These are phyloP conservation scores for Axea sp. DNA, from an alignment of 2,888 invertebrate species.

Conservation along the genomic window DNA sequence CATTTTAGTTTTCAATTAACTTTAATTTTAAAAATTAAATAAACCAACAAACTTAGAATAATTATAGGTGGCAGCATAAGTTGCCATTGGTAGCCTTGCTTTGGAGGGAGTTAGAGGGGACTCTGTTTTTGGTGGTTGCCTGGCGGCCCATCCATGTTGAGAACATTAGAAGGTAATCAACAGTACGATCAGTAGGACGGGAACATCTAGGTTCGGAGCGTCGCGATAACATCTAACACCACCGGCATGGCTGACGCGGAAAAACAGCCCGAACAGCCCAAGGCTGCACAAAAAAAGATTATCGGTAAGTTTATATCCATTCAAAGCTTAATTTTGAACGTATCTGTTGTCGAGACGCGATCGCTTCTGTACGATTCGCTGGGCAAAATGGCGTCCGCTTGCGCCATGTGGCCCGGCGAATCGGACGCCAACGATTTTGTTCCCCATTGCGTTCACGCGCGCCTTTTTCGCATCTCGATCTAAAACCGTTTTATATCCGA, in stretches of 20 bases:
- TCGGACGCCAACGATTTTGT: slow-evolving; percentile 56
- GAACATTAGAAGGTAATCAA: slow-evolving; percentile 80
- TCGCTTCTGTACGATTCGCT: slow-evolving; percentile 23
- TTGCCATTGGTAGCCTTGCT: no score
- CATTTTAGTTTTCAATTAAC: no score
- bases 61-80: no score
- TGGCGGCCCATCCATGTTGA: slow-evolving; percentile 78
- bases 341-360: no score
- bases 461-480: no score
- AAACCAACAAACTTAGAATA: no score
- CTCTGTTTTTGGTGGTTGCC: slow-evolving; percentile 68
- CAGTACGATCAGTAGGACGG: slow-evolving; percentile 80
- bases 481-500: not conserved
- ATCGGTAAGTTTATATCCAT: slow-evolving; percentile 59
- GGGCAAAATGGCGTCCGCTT: slow-evolving; percentile 73
- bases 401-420: slow-evolving; percentile 73
- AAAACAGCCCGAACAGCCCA: slow-evolving; percentile 86
- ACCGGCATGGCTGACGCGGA: slow-evolving; percentile 98
- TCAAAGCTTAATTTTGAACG: no score
- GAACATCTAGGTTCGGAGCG: slow-evolving; percentile 81
- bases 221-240: slow-evolving; percentile 80
- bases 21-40: no score
- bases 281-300: slow-evolving; percentile 63
- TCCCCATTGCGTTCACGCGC: not conserved
- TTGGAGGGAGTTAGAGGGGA: slow-evolving; percentile 9